These are phyloP conservation scores for Opisthograptis luteolata DNA, from an alignment of 2,888 invertebrate genomes.

Conservation along the genomic window DNA sequence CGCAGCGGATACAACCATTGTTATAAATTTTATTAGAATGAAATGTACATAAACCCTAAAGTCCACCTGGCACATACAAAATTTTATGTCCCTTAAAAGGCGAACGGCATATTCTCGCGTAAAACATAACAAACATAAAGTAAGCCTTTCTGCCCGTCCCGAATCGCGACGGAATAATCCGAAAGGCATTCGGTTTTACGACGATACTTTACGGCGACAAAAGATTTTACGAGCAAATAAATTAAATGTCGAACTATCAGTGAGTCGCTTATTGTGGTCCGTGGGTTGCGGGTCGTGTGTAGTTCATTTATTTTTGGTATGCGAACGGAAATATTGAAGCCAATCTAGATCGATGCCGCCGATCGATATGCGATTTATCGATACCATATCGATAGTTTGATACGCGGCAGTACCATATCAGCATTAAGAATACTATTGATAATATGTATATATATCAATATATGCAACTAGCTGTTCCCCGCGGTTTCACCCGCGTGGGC, in stretches of 20 bases:
- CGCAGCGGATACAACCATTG: not conserved
- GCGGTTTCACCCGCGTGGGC: too few species aligned
- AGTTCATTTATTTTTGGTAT: too few species aligned
- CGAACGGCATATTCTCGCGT: slow-evolving; percentile 9
- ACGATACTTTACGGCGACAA: slow-evolving; percentile 47
- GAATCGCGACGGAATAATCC: slow-evolving; percentile 26
- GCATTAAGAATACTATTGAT: too few species aligned
- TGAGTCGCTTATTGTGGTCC: slow-evolving; percentile 13
- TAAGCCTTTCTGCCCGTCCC: slow-evolving; percentile 18
- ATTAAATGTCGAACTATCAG: slow-evolving; percentile 50
- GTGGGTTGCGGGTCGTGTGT: too few species aligned
- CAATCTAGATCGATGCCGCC: too few species aligned
- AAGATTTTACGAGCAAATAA: slow-evolving; percentile 56
- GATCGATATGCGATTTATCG: too few species aligned
- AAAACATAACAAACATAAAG: slow-evolving; percentile 24
- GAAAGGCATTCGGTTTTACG: slow-evolving; percentile 43
- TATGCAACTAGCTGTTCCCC: too few species aligned
- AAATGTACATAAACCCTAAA: slow-evolving; percentile 10
- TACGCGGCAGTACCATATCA: too few species aligned
- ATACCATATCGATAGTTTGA: too few species aligned
- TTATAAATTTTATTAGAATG: too few species aligned
- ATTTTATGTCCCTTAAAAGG: slow-evolving; percentile 16
- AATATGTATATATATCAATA: too few species aligned
- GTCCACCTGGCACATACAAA: slow-evolving; percentile 17
- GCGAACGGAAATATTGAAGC: too few species aligned